Evolutionary conservation across 64 coral and sea anemone genomes (phyloP).

Genomic region (Porites lutea): DNA sequence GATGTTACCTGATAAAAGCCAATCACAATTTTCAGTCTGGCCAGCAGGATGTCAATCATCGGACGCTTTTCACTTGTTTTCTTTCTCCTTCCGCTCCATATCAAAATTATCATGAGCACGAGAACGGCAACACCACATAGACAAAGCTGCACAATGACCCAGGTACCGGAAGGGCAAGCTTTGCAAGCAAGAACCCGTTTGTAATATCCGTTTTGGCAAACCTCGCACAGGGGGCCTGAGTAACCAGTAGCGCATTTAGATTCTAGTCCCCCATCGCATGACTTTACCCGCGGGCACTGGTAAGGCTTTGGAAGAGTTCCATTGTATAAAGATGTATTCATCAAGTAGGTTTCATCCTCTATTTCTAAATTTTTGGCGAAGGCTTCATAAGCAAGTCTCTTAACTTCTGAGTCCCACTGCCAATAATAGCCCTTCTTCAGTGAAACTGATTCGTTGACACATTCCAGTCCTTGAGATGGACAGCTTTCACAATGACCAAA

Average conservation of each 20-base stretch:
- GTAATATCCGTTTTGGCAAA: conserved; percentile 42
- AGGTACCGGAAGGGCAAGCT: neutral
- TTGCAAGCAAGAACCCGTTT: conserved; percentile 48
- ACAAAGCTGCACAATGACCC: conserved; percentile 31
- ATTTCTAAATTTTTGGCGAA: conserved; percentile 47
- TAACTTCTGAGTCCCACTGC: conserved; percentile 18
- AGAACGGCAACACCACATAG: neutral
- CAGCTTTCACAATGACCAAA: conserved; percentile 52
- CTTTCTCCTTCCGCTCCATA: conserved; percentile 14
- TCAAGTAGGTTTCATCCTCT: neutral
- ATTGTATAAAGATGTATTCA: neutral
- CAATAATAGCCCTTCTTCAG: conserved; percentile 56
- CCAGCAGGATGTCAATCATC: conserved; percentile 32
- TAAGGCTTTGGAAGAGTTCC: conserved; percentile 27
- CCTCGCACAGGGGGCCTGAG: conserved; percentile 50
- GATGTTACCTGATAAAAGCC: conserved; percentile 73
- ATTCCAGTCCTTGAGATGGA: neutral
- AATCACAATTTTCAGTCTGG: conserved; percentile 64
- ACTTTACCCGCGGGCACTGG: conserved; percentile 31
- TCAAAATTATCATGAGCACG: conserved; percentile 5
- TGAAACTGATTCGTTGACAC: conserved; percentile 47
- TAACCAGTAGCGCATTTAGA: conserved; percentile 44
- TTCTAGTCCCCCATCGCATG: conserved; percentile 55
- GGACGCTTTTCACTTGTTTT: conserved; percentile 1
- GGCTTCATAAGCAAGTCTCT: conserved; percentile 29